Base-by-base conservation (phyloP, 1,140 invertebrate genomes). In the Tenebrio molitor region DNA sequence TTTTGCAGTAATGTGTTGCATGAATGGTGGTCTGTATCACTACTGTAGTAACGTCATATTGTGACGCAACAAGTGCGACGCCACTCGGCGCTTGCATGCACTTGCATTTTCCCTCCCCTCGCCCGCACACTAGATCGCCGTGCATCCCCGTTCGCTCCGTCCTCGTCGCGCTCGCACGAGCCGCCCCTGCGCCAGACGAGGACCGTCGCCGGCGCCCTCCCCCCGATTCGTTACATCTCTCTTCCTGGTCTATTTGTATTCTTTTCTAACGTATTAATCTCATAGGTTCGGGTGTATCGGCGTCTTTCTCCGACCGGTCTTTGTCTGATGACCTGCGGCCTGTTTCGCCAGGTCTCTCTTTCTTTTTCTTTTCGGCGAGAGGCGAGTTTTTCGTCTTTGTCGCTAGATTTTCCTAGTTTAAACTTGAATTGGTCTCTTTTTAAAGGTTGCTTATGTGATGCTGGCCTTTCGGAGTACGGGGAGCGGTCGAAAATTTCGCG, bases 61-160 rank as follows among this genome's bases (percentile, higher is more conserved):
- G 78, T 81, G 82, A 83, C 79, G 81, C 82, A 83, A 82, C 80
- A 82, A 83, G 82, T 83, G 80, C 81, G 81, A 83, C 81, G 79
- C 81, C 80, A 79, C 75, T 75, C 80, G 81, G 79, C 81, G 80
- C 77, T 81, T 80, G 77, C 74, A 82, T 81, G 81, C 80, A 81
- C 80, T 81, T 81, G 80, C 80, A 81, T 80, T 81, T 80, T 78
- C 80, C 80, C 79, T 80, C 75, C 75, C 76, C 67, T 58, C 50
- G 50, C 77, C 70, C 71, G 72, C 76, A 69, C 69, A 70, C 72
- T 73, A 72, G 77, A 78, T 69, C 79, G 74, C 29, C 72, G 79
- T 78, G 76, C 77, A 79, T 79, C 77, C 77, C 77, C 74, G 76
- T 76, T 73, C 74, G 77, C 21, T 36, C 73, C 76, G 63, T 74